Percentiles rank a stretch among this genome's conserved stretches.
Evolutionary conservation across 2,113 vertebrate genomes (phyloP).

Genomic region (Zosterops borbonicus): DNA sequence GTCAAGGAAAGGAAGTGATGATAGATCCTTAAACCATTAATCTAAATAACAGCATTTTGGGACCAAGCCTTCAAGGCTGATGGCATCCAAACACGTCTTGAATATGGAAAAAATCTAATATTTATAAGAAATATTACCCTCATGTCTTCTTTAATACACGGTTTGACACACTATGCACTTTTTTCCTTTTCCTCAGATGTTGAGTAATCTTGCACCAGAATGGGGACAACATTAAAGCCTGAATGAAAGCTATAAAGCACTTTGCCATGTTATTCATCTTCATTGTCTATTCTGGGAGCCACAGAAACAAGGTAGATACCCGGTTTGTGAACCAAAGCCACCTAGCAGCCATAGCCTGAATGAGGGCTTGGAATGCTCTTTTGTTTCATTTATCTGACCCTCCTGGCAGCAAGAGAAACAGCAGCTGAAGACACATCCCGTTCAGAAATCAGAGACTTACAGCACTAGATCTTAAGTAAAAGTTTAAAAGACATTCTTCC

Average conservation of each 20-base stretch:
- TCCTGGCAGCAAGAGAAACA: not conserved
- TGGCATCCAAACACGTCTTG: not conserved
- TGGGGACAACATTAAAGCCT: not conserved
- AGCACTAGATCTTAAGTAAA: not conserved
- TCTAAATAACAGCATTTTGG: not conserved
- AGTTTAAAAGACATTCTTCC: not conserved
- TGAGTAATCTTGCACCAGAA: not conserved
- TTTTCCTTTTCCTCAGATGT: not conserved
- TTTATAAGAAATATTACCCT: not conserved
- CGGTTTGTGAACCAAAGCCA: not conserved
- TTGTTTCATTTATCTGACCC: not conserved
- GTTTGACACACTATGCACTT: not conserved
- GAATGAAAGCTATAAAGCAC: not conserved
- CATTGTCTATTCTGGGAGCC: not conserved
- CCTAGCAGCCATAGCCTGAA: not conserved
- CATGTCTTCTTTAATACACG: not conserved
- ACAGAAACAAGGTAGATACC: not conserved
- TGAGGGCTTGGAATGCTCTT: not conserved
- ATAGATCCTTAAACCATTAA: not conserved
- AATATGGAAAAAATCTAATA: not conserved
- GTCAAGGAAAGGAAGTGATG: not conserved
- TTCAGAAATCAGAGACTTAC: not conserved
- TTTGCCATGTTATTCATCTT: not conserved
- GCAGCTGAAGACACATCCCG: not conserved
- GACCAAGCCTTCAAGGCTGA: not conserved